These are phyloP conservation scores for Protonibea diacanthus DNA, from an alignment of 2,797 vertebrate genomes.

Conservation along the genomic window DNA sequence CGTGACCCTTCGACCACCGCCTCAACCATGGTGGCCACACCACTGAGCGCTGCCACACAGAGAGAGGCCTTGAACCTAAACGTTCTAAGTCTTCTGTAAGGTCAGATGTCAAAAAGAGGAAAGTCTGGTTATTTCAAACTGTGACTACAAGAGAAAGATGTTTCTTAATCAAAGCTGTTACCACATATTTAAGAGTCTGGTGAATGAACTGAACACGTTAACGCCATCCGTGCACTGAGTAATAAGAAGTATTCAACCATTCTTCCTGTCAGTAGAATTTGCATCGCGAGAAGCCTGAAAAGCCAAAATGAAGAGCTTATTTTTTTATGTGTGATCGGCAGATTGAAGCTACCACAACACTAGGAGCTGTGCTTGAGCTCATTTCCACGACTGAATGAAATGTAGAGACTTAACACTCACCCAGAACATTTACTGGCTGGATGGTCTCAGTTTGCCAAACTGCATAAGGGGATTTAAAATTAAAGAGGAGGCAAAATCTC, in stretches of 20 bases:
- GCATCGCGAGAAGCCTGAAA: slow-evolving; percentile 34
- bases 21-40: slow-evolving; percentile 74
- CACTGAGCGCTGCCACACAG: slow-evolving; percentile 70
- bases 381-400: slow-evolving; percentile 76
- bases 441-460: slow-evolving; percentile 77
- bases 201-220: slow-evolving; percentile 45
- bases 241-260: slow-evolving; percentile 37
- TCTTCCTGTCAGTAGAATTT: slow-evolving; percentile 56
- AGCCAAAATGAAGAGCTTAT: slow-evolving; percentile 60
- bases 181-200: slow-evolving; percentile 48
- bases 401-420: slow-evolving; percentile 76
- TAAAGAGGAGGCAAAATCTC: slow-evolving; percentile 69
- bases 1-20: slow-evolving; percentile 65
- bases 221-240: slow-evolving; percentile 30
- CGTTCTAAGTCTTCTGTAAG: slow-evolving; percentile 43
- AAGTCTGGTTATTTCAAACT: slow-evolving; percentile 51
- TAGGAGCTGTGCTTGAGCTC: slow-evolving; percentile 61
- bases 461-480: slow-evolving; percentile 78
- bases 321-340: slow-evolving; percentile 49
- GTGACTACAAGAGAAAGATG: slow-evolving; percentile 40
- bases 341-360: slow-evolving; percentile 50
- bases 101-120: slow-evolving; percentile 60
- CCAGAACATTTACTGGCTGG: slow-evolving; percentile 80
- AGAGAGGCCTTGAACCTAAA: slow-evolving; percentile 73
- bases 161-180: slow-evolving; percentile 65